Evolutionary conservation across 1,140 invertebrate species (phyloP), one percentile per base, ranked within the genome.

Genomic region (Pseudomyrmex flavicornis): DNA sequence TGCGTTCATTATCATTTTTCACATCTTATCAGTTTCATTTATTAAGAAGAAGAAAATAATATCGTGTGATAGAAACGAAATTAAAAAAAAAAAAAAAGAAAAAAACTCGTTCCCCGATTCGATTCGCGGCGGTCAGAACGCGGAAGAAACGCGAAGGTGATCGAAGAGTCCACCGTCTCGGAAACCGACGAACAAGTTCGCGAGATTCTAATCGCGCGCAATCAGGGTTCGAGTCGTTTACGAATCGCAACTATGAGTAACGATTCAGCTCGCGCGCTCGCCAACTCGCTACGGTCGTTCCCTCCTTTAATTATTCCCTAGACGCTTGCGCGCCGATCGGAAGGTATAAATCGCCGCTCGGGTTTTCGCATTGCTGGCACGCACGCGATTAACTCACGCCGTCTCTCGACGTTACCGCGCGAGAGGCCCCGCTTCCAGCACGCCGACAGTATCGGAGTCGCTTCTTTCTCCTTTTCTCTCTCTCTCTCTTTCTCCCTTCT

Each of bases 301-400:
- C 58, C 56, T 85, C 82, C 72, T 73, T 88, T 88, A 88, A 88
- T 89, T 89, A 88, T 85, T 87, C 84, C 83, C 58, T 54, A 61
- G 84, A 83, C 74, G 82, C 35, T 88, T 82, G 26, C 77, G 66
- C 65, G 69, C 65, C 87, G 74, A 79, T 80, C 79, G 79, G 79
- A 85, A 89, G 73, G 52, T 85, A 89, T 89, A 89, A 89, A 89
- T 88, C 82, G 73, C 44, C 35, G 50, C 17, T 54, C 58, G 63
- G 70, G 59, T 85, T 87, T 85, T 87, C 84, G 48, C 84, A 61
- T 15, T 44, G 70, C 56, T 62, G 62, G 70, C 83, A 85, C 76
- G 83, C 85, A 87, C 85, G 85, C 85, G 85, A 87, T 87, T 77
- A 66, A 83, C 79, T 75, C 58, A 63, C 48, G 69, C 58, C 46